Conservation (phyloP, 2,797 vertebrate genomes). For the Pagetopsis macropterus region DNA sequence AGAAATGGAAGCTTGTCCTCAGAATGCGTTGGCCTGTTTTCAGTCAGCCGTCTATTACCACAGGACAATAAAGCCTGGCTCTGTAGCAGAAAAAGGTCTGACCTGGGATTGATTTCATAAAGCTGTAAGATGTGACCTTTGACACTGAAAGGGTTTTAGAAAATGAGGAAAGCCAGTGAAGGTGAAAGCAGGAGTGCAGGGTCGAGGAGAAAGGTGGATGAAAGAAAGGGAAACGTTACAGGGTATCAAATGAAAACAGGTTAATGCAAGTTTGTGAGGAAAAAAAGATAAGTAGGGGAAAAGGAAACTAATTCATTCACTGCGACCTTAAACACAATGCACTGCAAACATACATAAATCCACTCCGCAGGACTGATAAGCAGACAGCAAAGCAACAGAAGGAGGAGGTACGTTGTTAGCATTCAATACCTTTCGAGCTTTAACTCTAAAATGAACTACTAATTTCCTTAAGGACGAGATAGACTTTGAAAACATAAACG, state of each 20-base stretch:
- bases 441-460: slow-evolving; percentile 35
- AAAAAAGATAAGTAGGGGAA: slow-evolving; percentile 29
- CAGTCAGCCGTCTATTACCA: slow-evolving; percentile 35
- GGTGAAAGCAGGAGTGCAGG: slow-evolving; percentile 2
- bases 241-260: slow-evolving; percentile 20
- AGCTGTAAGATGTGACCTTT: slow-evolving; percentile 48
- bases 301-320: slow-evolving; percentile 20
- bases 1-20: slow-evolving; percentile 37
- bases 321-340: slow-evolving; percentile 29
- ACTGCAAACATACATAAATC: slow-evolving; percentile 35
- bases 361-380: slow-evolving; percentile 30
- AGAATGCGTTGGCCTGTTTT: slow-evolving; percentile 19
- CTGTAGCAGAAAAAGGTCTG: slow-evolving; percentile 36
- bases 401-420: slow-evolving; percentile 29
- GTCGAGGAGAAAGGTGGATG: slow-evolving; percentile 8
- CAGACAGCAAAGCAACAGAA: slow-evolving; percentile 35
- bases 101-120: slow-evolving; percentile 51
- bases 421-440: slow-evolving; percentile 46
- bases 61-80: slow-evolving; percentile 18
- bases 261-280: slow-evolving; percentile 34
- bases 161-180: slow-evolving; percentile 31
- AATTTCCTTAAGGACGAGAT: slow-evolving; percentile 52
- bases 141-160: slow-evolving; percentile 31
- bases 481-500: slow-evolving; percentile 45
- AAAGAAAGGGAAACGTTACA: slow-evolving; percentile 27